Base-by-base conservation (phyloP, 1,140 invertebrate species). In the Triops longicaudatus region DNA sequence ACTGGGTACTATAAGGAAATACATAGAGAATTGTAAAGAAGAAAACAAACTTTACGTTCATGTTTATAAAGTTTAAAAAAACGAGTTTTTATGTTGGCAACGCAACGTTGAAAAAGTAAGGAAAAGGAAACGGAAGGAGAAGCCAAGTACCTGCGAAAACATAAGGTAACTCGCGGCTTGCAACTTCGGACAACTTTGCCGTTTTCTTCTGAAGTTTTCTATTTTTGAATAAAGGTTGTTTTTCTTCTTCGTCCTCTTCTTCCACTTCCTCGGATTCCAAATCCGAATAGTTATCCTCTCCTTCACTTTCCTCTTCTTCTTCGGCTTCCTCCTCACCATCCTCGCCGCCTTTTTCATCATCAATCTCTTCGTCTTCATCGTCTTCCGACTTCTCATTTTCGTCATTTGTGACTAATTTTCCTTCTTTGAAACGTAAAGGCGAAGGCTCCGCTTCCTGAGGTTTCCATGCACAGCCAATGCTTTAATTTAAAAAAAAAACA, bases 1-100 rank as follows among this genome's bases (percentile, higher is more conserved):
- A 42, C 87, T 85, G 26, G 92, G 91, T 79, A 89, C 88, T 83
- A 85, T 82, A 81, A 82, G 78, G 76, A 78, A 78, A 73, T 26
- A 1, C 41, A 5, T 26, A 77, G 44, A 7, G 10, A 76, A 73
- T 17, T 28, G 27, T 17, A 44, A 27, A 26, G 28, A n/a, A n/a
- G n/a, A n/a, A n/a, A n/a, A n/a, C n/a, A n/a, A n/a, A n/a, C n/a
- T n/a, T n/a, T n/a, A n/a, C n/a, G n/a, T n/a, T n/a, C n/a, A n/a
- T n/a, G n/a, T n/a, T 17, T 28, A n/a, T 17, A 44, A 27, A 26
- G 28, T 76, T 75, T 41, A 9, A 41, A 26, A 1, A 27, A 73
- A 12, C 14, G 26, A 4, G 26, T 12, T 14, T 26, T 27, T 14
- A 73, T 4, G 31, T 17, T 73, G 3, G 1, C 11, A 0, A 26